phyloP scores from a whole-genome alignment of 2,888 invertebrate species.

The Glaucopsyche alexis region DNA sequence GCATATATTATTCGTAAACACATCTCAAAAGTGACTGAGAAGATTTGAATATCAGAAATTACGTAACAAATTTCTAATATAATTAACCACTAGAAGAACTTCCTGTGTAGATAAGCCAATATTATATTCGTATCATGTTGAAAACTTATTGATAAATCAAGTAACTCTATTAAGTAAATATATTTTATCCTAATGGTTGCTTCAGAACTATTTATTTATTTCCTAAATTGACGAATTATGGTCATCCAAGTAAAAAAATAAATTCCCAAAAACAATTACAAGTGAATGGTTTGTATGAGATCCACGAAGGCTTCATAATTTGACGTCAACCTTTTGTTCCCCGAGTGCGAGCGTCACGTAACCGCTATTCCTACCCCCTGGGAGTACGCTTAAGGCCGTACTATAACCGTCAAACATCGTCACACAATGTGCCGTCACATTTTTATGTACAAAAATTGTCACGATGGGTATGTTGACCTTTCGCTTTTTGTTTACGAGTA shows the following conservation, averaged over 20 bases:
- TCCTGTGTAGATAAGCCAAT: too few species aligned
- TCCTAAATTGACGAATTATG: background rate
- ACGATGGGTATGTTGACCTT: constrained; percentile 27
- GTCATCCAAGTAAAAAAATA: background rate
- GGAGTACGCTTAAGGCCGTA: constrained; percentile 58
- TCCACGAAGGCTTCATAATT: constrained; percentile 32
- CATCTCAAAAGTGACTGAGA: too few species aligned
- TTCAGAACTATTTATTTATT: background rate
- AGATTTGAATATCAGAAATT: too few species aligned
- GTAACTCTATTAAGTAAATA: background rate
- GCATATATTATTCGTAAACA: too few species aligned
- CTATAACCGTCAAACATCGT: constrained; percentile 55
- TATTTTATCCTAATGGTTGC: background rate
- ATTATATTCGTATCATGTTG: background rate
- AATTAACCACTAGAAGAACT: too few species aligned
- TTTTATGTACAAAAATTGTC: constrained; percentile 49
- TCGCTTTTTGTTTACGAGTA: constrained; percentile 26
- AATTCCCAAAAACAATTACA: constrained; percentile 3
- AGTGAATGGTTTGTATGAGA: constrained; percentile 8
- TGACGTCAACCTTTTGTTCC: constrained; percentile 71
- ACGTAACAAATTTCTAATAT: too few species aligned
- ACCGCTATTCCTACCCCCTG: constrained; percentile 57
- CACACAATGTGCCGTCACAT: constrained; percentile 57
- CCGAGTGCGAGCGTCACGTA: constrained; percentile 58
- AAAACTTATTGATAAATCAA: background rate